Conservation (phyloP, 2,888 invertebrate genomes). For the Pheosia gnoma region DNA sequence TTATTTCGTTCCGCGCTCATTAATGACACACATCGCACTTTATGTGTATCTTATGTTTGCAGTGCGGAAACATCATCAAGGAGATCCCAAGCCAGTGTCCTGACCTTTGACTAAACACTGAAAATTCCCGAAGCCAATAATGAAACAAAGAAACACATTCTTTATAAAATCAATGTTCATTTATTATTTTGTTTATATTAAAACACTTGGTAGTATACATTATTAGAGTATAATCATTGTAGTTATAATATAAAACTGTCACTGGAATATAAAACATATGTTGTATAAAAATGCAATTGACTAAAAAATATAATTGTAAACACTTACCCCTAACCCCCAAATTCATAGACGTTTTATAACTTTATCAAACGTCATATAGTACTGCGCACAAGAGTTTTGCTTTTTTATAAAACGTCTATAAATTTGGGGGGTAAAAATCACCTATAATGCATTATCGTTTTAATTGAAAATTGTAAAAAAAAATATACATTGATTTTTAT, state of each 20-base stretch:
- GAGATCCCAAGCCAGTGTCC: not conserved
- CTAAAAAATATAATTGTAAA: constrained; percentile 19
- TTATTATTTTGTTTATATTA: constrained; percentile 33
- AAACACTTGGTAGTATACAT: constrained; percentile 33
- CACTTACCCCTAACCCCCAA: constrained; percentile 6
- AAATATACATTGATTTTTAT: not conserved
- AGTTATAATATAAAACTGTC: constrained; percentile 31
- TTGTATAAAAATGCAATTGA: constrained; percentile 24
- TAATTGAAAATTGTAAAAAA: constrained; percentile 6
- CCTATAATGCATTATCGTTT: not conserved
- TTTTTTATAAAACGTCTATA: too few species aligned
- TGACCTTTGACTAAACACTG: not conserved
- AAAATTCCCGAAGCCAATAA: not conserved
- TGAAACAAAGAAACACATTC: constrained; percentile 17
- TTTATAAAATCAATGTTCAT: constrained; percentile 26
- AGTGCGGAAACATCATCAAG: not conserved
- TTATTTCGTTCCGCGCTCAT: too few species aligned
- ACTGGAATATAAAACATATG: constrained; percentile 25
- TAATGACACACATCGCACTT: too few species aligned
- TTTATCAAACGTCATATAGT: too few species aligned
- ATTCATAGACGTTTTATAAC: too few species aligned
- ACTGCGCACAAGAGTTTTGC: too few species aligned
- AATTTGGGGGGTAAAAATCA: constrained; percentile 13
- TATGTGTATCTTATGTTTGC: not conserved
- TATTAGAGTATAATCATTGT: constrained; percentile 30